These are phyloP conservation scores for Tetramorium bicarinatum DNA, from an alignment of 2,888 invertebrate genomes.

Conservation along the genomic window DNA sequence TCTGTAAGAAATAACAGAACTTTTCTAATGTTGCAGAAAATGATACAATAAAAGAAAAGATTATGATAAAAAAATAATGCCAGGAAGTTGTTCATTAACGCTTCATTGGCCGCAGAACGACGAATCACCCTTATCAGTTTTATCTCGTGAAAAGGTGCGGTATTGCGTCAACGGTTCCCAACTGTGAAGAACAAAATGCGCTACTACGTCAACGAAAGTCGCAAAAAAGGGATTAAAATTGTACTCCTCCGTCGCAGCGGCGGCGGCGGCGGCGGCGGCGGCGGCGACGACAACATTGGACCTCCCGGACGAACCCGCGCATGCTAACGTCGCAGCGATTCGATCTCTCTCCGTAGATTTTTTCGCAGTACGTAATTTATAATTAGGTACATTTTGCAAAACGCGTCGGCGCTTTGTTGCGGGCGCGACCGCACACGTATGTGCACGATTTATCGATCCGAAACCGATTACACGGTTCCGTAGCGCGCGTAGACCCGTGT, in stretches of 20 bases:
- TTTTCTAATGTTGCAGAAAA: neutral
- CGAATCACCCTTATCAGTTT: constrained; percentile 1
- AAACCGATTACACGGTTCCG: constrained; percentile 51
- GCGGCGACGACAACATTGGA: too few species aligned
- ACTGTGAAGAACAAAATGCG: neutral
- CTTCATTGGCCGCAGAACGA: neutral
- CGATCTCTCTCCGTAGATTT: neutral
- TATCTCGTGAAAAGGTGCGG: constrained; percentile 28
- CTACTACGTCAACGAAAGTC: constrained; percentile 1
- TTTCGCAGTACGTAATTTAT: neutral
- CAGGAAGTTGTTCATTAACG: neutral
- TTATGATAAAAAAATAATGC: neutral
- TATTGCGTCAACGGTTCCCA: constrained; percentile 22
- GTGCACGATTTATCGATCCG: constrained; percentile 68
- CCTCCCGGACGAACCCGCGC: neutral
- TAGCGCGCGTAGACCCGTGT: constrained; percentile 45
- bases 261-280: too few species aligned
- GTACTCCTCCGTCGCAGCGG: neutral
- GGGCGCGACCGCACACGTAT: constrained; percentile 20
- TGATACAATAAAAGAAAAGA: neutral
- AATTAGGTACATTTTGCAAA: constrained; percentile 48
- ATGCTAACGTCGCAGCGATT: neutral
- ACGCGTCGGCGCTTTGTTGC: constrained; percentile 40
- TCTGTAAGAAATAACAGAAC: neutral
- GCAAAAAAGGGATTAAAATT: constrained; percentile 21